phyloP scores from a whole-genome alignment of 1,140 invertebrate species.

The Scaptomyza pallida region DNA sequence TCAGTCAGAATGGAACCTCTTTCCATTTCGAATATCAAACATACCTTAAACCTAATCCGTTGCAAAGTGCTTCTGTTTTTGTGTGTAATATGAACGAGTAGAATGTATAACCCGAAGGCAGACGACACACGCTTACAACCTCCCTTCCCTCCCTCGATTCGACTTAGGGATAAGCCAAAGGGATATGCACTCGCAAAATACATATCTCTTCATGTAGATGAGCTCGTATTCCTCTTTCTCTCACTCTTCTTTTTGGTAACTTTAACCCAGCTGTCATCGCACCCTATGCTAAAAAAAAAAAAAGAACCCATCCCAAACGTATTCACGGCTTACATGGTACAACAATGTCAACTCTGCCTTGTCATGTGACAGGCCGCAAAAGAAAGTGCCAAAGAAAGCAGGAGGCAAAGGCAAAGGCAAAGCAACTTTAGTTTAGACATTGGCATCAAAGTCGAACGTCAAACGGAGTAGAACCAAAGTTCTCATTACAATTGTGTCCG shows the following conservation, averaged over 20 bases:
- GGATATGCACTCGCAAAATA: slow-evolving; percentile 49
- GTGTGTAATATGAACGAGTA: slow-evolving; percentile 58
- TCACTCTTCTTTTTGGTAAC: neutral
- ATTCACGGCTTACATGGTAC: neutral
- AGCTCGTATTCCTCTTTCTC: slow-evolving; percentile 24
- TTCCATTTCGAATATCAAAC: slow-evolving; percentile 21
- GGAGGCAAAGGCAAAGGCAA: slow-evolving; percentile 22
- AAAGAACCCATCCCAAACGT: neutral
- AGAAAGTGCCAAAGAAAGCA: slow-evolving; percentile 13
- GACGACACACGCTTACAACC: slow-evolving; percentile 36
- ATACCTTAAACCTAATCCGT: slow-evolving; percentile 60
- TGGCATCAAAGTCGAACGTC: slow-evolving; percentile 52
- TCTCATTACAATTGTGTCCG: slow-evolving; percentile 53
- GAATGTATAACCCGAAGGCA: slow-evolving; percentile 60
- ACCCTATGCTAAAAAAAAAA: slow-evolving; percentile 23
- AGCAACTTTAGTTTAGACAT: slow-evolving; percentile 43
- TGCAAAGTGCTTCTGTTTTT: slow-evolving; percentile 72
- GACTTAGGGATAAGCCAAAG: slow-evolving; percentile 57
- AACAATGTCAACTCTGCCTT: slow-evolving; percentile 40
- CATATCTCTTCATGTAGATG: slow-evolving; percentile 34
- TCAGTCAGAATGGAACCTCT: no score
- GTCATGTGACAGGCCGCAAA: slow-evolving; percentile 17
- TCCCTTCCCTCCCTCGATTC: slow-evolving; percentile 22
- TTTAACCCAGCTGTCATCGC: slow-evolving; percentile 28
- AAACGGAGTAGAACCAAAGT: slow-evolving; percentile 20